Evolutionary conservation across 2,113 vertebrate genomes (phyloP).

Genomic region (Cottus gobio): DNA sequence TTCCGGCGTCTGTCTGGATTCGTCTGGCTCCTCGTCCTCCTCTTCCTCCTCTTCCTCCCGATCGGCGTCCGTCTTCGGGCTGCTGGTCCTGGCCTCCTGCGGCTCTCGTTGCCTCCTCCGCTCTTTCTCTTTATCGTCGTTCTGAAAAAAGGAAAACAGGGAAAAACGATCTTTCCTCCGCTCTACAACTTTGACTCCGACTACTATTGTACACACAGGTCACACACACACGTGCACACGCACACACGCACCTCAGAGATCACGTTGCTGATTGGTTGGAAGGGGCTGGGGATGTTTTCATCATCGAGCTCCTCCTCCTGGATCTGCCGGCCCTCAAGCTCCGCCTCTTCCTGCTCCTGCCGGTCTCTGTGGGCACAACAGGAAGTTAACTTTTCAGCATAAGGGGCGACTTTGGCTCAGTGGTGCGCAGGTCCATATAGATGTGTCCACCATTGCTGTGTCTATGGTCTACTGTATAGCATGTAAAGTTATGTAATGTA

Average conservation of each 20-base stretch:
- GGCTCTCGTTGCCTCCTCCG: constrained; percentile 73
- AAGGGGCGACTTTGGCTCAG: too few species aligned
- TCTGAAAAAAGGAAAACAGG: constrained; percentile 73
- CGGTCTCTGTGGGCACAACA: constrained; percentile 74
- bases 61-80: constrained; percentile 51
- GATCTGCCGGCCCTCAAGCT: constrained; percentile 75
- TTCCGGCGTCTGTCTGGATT: constrained; percentile 81
- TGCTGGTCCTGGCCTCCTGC: constrained; percentile 64
- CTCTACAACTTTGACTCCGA: too few species aligned
- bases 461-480: too few species aligned
- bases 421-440: too few species aligned
- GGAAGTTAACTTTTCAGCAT: background rate
- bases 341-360: constrained; percentile 85
- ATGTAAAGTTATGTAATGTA: too few species aligned
- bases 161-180: background rate
- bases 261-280: constrained; percentile 89
- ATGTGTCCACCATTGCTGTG: too few species aligned
- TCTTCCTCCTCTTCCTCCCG: constrained; percentile 78
- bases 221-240: background rate
- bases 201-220: background rate
- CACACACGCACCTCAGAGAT: constrained; percentile 85
- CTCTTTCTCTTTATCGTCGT: constrained; percentile 86
- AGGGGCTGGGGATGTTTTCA: constrained; percentile 83
- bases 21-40: constrained; percentile 82
- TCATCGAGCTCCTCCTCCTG: constrained; percentile 82